Conservation (phyloP, 2,888 invertebrate species). For the Acholoe squamosa region DNA sequence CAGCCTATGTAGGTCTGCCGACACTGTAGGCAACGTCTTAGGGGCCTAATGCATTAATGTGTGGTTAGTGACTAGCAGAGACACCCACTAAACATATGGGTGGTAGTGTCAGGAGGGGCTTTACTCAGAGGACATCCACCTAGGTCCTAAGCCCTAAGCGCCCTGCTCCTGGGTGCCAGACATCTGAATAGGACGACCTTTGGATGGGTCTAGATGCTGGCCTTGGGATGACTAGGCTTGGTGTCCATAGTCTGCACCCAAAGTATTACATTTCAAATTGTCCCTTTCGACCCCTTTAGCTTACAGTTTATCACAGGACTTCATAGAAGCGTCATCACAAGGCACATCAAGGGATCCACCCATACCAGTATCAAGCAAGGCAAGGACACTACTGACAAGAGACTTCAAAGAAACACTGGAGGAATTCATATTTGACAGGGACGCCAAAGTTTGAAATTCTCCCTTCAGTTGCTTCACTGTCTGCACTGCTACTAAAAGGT, state of each 20-base stretch:
- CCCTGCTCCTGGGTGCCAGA: not conserved
- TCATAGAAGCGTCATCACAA: not conserved
- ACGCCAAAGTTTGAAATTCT: slow-evolving; percentile 39
- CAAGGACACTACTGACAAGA: not conserved
- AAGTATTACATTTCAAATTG: slow-evolving; percentile 51
- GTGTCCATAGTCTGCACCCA: slow-evolving; percentile 2
- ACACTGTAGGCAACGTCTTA: not conserved
- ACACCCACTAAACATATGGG: not conserved
- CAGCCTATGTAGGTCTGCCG: not conserved
- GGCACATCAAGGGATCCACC: slow-evolving; percentile 27
- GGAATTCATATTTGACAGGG: slow-evolving; percentile 43
- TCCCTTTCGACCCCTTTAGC: not conserved
- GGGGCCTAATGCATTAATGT: slow-evolving; percentile 43
- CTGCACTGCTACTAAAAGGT: not conserved
- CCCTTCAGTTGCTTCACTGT: not conserved
- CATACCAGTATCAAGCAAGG: not conserved
- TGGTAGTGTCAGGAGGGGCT: not conserved
- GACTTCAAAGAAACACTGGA: slow-evolving; percentile 24
- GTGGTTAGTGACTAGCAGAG: not conserved
- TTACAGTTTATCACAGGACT: not conserved
- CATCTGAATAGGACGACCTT: not conserved
- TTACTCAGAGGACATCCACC: not conserved
- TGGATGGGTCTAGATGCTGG: not conserved
- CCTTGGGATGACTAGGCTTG: not conserved
- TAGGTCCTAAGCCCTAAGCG: not conserved